phyloP scores from a whole-genome alignment of 2,113 vertebrate species.

The Oncorhynchus mykiss region DNA sequence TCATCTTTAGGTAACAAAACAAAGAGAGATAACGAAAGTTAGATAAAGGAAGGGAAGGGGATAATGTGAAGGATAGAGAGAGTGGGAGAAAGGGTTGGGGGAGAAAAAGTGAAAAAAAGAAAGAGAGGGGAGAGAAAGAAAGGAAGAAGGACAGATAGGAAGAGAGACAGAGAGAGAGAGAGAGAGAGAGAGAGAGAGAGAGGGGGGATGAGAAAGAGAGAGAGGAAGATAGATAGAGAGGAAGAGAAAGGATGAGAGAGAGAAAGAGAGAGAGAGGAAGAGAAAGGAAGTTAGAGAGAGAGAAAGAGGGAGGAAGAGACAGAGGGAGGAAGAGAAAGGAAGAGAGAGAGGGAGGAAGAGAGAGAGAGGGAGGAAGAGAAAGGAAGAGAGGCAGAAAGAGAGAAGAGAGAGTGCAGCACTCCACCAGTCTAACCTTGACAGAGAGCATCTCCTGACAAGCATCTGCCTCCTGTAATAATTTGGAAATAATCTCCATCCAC shows the following conservation, averaged over 20 bases:
- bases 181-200: too few relatives aligned
- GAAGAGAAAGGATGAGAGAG: neutral
- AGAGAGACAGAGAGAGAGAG: neutral
- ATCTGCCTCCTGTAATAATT: slow-evolving; percentile 80
- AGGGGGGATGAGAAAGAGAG: too few relatives aligned
- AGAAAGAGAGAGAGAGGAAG: too few relatives aligned
- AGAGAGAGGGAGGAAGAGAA: too few relatives aligned
- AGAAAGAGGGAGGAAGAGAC: too few relatives aligned
- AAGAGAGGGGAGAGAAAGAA: slow-evolving; percentile 23
- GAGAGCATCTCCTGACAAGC: slow-evolving; percentile 75
- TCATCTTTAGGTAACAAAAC: slow-evolving; percentile 8
- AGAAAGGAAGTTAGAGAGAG: too few relatives aligned
- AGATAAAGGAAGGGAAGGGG: neutral
- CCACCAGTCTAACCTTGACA: slow-evolving; percentile 73
- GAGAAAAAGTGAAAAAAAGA: slow-evolving; percentile 11
- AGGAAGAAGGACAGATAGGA: neutral
- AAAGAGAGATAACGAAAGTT: neutral
- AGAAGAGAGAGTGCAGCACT: slow-evolving; percentile 4
- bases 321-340: too few relatives aligned
- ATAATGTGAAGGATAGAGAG: neutral
- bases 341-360: too few relatives aligned
- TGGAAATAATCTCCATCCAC: slow-evolving; percentile 77
- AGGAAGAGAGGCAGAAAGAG: too few relatives aligned
- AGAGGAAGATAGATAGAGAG: too few relatives aligned
- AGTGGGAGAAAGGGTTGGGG: neutral